Evolutionary conservation across 2,888 invertebrate species (phyloP), one percentile per base, ranked within the genome.

Genomic region (Pseudococcus longispinus): DNA sequence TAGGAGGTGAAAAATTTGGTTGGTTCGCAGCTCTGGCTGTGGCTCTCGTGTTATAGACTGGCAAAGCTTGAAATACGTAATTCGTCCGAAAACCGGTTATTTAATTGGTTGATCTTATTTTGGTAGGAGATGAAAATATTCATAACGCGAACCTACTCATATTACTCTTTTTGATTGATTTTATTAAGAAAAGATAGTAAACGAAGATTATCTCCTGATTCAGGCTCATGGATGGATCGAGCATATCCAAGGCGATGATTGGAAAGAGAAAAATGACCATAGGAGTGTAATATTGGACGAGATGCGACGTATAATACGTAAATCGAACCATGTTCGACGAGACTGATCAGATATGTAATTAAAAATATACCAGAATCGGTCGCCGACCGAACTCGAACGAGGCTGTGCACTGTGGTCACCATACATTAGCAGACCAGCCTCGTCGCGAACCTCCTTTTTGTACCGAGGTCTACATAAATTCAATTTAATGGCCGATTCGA

Each of bases 151-250:
- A 83, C 83, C 83, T 83, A 26, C 51, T 83, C 51, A 84, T 84
- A 55, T 84, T 84, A 83, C 51, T 83, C 29, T 32, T 84, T 84
- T 84, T 84, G 84, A 84, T 84, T 60, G 84, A 84, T 84, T 84
- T 84, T 84, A 55, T 51, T 55, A 51, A 46, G n/a, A 83, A 44
- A 37, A 55, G 84, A 84, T 37, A 46, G 29, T 32, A 84, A 55
- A 84, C 55, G 37, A 60, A 84, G 60, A 84, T 55, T 55, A 60
- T 20, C 23, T n/a, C 37, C 37, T 1, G 37, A 37, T 37, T 37
- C 37, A 37, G n/a, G n/a, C n/a, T n/a, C 23, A 60, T 51, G n/a
- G 84, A n/a, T 32, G 32, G 29, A 18, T 4, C 9, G 51, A 42
- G 11, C 29, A 29, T 2, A 23, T 23, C 26, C n/a, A 29, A n/a